Evolutionary conservation across 2,113 vertebrate genomes (phyloP), one percentile per base, ranked within the genome.

Genomic region (Strigops habroptila): DNA sequence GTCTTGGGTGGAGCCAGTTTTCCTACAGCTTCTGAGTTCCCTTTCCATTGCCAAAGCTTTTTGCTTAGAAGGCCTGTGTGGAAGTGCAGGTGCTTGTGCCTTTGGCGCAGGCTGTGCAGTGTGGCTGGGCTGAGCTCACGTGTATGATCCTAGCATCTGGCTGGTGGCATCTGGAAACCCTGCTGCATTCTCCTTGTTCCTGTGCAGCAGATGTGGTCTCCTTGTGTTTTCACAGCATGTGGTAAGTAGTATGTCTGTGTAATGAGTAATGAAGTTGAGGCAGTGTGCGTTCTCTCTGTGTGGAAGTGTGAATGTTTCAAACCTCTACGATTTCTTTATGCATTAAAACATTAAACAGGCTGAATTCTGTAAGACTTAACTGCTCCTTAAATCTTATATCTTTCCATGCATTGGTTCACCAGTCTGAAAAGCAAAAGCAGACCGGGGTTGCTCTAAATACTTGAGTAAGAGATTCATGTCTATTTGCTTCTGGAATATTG

Each of bases 1-100:
- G 8, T 9, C 55, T 21, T 30, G 46, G 33, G 59, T 51, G 68
- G 68, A 77, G 43, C 3, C 12, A 27, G 3, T 5, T 44, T 8
- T 24, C 5, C 15, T 6, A 0, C 2, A 44, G 37, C 3, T 82
- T 11, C 31, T 52, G 71, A 44, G 62, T 24, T 67, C 1, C 5
- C 7, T 17, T 64, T 10, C 25, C 6, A 0, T 0, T 3, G 63
- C 24, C 0, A 0, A 2, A 44, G 33, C 14, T 24, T 2, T 25
- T 24, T 53, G 73, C 3, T 9, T 5, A 21, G 37, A 1, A 13
- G 71, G 4, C 0, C 0, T 0, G 8, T 1, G 39, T 2, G 37
- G 79, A 0, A 0, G 25, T 4, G 46, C 7, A 1, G 53, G 48
- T 10, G n/a, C 3, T 7, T 3, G 63, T 19, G 83, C 16, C 27